Percentiles rank a stretch among this genome's conserved stretches.
These are phyloP conservation scores for Phalanger gymnotis DNA, from an alignment of 2,797 vertebrate species.

Conservation along the genomic window DNA sequence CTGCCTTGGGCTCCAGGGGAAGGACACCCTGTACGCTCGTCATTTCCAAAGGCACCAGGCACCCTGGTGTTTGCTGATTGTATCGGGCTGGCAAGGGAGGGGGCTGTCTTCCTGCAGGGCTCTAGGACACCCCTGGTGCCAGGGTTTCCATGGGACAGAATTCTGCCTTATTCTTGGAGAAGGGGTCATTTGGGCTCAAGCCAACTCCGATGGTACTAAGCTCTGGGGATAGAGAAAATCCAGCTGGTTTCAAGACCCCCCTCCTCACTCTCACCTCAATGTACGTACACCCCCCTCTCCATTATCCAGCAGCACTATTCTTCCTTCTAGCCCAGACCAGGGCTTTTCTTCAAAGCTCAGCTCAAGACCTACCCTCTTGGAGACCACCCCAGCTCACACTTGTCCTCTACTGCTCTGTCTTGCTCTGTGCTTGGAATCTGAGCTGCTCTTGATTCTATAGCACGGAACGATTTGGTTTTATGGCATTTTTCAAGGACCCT, in stretches of 20 bases:
- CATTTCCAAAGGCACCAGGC: slow-evolving; percentile 75
- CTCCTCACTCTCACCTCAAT: not conserved
- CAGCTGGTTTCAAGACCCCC: not conserved
- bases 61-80: slow-evolving; percentile 41
- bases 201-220: not conserved
- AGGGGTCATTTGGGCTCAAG: not conserved
- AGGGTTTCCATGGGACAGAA: not conserved
- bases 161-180: not conserved
- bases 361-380: not conserved
- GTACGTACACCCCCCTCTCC: not conserved
- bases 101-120: not conserved
- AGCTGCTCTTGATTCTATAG: not conserved
- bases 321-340: not conserved
- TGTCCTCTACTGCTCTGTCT: not conserved
- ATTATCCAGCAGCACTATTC: not conserved
- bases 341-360: not conserved
- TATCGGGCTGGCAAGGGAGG: slow-evolving; percentile 39
- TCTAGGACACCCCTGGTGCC: not conserved
- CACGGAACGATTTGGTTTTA: not conserved
- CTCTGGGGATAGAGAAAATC: not conserved
- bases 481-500: not conserved
- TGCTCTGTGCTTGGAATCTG: not conserved
- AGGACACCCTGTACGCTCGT: slow-evolving; percentile 68
- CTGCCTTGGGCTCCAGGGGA: not conserved
- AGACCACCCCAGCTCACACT: not conserved